Base-by-base conservation (phyloP, 2,888 invertebrate genomes). In the Acanthosepion pharaonis region DNA sequence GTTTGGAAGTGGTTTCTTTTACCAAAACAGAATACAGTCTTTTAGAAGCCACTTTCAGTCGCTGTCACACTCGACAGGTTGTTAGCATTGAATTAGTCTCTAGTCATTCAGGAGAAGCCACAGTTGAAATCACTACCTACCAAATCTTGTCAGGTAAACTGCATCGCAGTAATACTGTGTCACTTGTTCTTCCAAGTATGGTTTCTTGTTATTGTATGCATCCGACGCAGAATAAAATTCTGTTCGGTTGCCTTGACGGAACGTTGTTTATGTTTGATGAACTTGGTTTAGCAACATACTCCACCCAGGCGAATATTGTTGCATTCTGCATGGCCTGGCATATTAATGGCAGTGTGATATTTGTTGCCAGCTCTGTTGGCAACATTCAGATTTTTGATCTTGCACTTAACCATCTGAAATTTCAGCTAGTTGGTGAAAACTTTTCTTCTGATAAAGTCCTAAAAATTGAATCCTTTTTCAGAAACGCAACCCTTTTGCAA, bases 21-120 rank as follows among this genome's bases (percentile, higher is more conserved):
- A 98, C 98, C 96, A 98, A 98, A 97, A 98, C 99, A 78, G 99
- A 99, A 97, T 98, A 98, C 97, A 99, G 99, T 97, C 99, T 99
- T 0, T 97, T 99, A n/a, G 98, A 98, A 97, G 98, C 99, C 33
- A 59, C 59, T 95, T 95, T 94, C 95, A 98, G 99, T 96, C 98
- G 98, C 95, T 98, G 98, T 94, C 98, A 98, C 95, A 98, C 98
- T 95, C 98, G 98, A 97, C 98, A 98, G 96, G 98, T 98, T 96
- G 98, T 98, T 97, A 98, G 98, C 95, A 98, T 99, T 92, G 99
- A 99, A 97, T 99, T 99, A 97, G 98, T 98, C 96, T 98, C 98
- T 33, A 98, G 98, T 0, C 98, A 98, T 94, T 98, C 98, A 97
- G 98, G 98, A 95, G 97, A 97, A 78, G 96, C 96, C 3, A 96